These are phyloP conservation scores for Danaus melanippus DNA, from an alignment of 1,140 invertebrate genomes.

Conservation along the genomic window DNA sequence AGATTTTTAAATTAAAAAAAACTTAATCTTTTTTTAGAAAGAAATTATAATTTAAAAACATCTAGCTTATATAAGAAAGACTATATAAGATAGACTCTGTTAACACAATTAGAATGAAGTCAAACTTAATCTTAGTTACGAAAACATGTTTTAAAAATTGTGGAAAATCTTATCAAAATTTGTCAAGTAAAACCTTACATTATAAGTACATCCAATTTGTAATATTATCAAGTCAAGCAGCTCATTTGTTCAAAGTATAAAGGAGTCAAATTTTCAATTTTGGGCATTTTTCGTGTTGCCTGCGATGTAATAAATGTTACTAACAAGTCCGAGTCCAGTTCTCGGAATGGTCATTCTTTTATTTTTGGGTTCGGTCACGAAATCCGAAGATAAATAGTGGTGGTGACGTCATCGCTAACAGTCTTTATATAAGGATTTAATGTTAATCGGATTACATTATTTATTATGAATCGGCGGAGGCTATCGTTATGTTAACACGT, in stretches of 20 bases:
- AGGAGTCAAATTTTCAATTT: conserved; percentile 54
- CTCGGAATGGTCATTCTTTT: conserved; percentile 55
- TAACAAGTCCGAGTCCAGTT: conserved; percentile 60
- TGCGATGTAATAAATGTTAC: conserved; percentile 64
- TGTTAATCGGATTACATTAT: conserved; percentile 4
- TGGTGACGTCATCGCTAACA: conserved; percentile 40
- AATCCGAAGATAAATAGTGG: conserved; percentile 60
- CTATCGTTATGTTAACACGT: conserved; percentile 51
- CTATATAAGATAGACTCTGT: too few species aligned
- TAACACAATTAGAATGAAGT: too few species aligned
- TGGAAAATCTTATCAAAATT: too few species aligned
- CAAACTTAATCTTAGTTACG: too few species aligned
- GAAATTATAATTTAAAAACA: too few species aligned
- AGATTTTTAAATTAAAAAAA: too few species aligned
- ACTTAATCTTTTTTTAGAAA: too few species aligned
- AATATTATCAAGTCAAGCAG: too few species aligned
- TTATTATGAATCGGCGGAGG: neutral
- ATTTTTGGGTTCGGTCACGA: conserved; percentile 56
- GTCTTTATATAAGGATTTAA: conserved; percentile 5
- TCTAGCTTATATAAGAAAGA: too few species aligned
- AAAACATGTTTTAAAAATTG: too few species aligned
- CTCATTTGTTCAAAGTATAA: conserved; percentile 12
- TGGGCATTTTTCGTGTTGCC: conserved; percentile 36
- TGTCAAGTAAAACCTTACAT: too few species aligned
- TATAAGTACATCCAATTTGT: too few species aligned